Conservation (phyloP, 2,797 vertebrate species). For the Prionace glauca region DNA sequence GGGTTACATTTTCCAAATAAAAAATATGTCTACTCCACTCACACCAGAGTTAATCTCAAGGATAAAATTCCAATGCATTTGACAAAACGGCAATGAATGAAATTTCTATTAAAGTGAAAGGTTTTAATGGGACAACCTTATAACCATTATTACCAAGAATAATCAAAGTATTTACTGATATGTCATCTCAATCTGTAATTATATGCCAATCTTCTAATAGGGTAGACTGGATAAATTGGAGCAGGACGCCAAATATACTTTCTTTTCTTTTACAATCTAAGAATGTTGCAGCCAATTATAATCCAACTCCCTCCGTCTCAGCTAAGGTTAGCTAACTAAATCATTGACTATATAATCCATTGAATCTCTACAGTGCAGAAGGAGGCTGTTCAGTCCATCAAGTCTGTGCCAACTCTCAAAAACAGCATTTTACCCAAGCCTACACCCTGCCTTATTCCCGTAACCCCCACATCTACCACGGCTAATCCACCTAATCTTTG, state of each 20-base stretch:
- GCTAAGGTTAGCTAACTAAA: background rate
- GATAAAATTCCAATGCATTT: background rate
- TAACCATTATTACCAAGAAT: background rate
- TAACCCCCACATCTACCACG: too few species aligned
- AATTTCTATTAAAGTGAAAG: background rate
- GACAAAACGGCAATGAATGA: background rate
- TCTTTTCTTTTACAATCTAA: background rate
- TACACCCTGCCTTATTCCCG: too few species aligned
- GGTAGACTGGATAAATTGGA: background rate
- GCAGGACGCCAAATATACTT: background rate
- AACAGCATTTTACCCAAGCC: too few species aligned
- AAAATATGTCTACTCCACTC: background rate
- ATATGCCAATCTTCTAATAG: background rate
- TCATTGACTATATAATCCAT: background rate
- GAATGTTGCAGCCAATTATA: background rate
- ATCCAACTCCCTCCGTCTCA: background rate
- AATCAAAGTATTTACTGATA: background rate
- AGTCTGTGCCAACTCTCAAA: too few species aligned
- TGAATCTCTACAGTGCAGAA: too few species aligned
- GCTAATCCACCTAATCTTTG: too few species aligned
- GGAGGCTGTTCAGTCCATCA: too few species aligned
- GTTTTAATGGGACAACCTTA: background rate
- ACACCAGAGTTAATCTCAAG: background rate
- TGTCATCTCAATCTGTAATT: background rate
- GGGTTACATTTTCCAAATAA: background rate